A percentile compares a stretch with the other conserved stretches of the same genome.
These are phyloP conservation scores for Ciona savignyi DNA, from an alignment of 23 tunicate genomes.

Conservation along the genomic window DNA sequence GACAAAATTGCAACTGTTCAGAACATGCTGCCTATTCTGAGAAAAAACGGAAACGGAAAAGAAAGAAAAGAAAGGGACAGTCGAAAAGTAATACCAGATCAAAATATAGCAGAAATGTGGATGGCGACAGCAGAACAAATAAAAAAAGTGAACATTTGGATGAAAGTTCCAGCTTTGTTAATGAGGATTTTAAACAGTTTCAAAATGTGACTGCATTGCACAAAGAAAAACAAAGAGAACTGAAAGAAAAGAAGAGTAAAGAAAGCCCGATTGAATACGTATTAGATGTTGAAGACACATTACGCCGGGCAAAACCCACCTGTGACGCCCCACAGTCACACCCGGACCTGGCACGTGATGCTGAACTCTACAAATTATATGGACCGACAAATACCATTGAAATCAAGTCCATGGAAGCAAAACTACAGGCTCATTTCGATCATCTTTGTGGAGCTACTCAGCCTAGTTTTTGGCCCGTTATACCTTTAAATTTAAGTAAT, in stretches of 20 bases:
- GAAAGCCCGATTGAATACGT: not conserved
- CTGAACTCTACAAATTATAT: not conserved
- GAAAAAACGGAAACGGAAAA: not conserved
- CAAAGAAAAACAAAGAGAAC: not conserved
- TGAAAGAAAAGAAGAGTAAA: not conserved
- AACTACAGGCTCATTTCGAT: not conserved
- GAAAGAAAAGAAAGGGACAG: not conserved
- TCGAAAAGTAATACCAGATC: no score
- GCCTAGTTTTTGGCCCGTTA: not conserved
- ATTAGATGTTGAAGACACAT: not conserved
- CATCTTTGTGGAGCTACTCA: not conserved
- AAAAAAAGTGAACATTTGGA: not conserved
- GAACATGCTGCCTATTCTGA: not conserved
- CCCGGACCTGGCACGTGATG: not conserved
- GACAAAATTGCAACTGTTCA: not conserved
- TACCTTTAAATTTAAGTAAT: not conserved
- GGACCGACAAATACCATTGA: not conserved
- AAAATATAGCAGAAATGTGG: not conserved
- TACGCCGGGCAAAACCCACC: not conserved
- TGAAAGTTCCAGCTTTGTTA: not conserved
- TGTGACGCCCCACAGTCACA: not conserved
- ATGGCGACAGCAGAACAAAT: no score
- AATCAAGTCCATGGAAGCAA: not conserved
- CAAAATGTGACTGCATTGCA: not conserved
- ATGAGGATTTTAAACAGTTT: not conserved